phyloP scores from a whole-genome alignment of 2,797 vertebrate genomes.

The Antrozous pallidus region DNA sequence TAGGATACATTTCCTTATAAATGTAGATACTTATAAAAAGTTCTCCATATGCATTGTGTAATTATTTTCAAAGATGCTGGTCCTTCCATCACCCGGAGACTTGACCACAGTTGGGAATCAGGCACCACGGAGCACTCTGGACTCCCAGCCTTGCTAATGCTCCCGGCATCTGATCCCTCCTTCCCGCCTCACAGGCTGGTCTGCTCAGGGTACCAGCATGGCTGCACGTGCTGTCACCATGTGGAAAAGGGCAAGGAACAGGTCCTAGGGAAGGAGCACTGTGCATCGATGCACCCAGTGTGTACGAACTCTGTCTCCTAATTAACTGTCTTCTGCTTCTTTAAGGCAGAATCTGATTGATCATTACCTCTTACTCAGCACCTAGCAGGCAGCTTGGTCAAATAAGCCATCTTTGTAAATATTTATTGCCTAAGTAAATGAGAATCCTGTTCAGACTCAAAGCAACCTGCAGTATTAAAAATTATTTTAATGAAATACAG shows the following conservation, averaged over 20 bases:
- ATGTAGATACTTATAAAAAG: background rate
- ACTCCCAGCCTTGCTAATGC: background rate
- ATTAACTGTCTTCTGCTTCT: background rate
- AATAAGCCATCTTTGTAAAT: background rate
- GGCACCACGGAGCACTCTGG: accelerated
- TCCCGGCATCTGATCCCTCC: background rate
- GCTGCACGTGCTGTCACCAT: background rate
- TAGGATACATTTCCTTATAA: background rate
- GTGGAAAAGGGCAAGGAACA: background rate
- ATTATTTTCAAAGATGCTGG: background rate
- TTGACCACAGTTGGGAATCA: background rate
- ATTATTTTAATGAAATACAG: background rate
- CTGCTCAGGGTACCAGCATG: background rate
- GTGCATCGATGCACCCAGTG: background rate
- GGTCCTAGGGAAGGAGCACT: background rate
- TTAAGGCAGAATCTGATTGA: background rate
- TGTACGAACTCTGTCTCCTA: background rate
- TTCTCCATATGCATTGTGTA: background rate
- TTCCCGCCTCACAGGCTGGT: background rate
- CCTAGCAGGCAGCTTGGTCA: background rate
- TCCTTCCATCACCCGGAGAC: background rate
- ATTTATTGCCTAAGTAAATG: background rate
- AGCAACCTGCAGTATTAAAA: background rate
- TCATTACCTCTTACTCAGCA: background rate
- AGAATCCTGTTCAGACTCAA: background rate